Percentiles rank a stretch among this genome's conserved stretches.
These are phyloP conservation scores for Zhuqinia jingwanae DNA, from an alignment of 2,888 invertebrate genomes.

Conservation along the genomic window DNA sequence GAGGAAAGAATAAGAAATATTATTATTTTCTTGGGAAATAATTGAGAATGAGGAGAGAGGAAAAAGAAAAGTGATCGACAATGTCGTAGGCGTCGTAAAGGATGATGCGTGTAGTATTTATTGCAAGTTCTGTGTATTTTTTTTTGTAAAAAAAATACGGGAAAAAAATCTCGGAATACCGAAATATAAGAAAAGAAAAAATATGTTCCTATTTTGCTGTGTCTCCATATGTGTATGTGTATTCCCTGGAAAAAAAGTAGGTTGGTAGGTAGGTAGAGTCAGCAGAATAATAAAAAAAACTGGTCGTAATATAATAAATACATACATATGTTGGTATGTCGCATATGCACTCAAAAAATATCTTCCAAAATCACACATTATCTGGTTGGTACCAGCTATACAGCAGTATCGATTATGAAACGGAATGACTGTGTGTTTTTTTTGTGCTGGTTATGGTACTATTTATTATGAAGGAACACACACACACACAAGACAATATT, in stretches of 20 bases:
- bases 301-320: not conserved
- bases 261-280: not conserved
- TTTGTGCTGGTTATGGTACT: not conserved
- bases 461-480: not conserved
- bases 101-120: too few relatives aligned
- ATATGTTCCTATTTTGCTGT: not conserved
- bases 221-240: too few relatives aligned
- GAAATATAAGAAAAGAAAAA: not conserved
- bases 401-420: conserved; percentile 34
- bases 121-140: too few relatives aligned
- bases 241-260: not conserved
- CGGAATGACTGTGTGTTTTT: conserved; percentile 17
- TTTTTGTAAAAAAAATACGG: too few relatives aligned
- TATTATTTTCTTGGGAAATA: not conserved
- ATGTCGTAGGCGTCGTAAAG: not conserved
- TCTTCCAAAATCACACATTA: too few relatives aligned
- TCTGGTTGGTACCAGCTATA: not conserved
- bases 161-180: conserved; percentile 24
- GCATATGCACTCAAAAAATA: too few relatives aligned
- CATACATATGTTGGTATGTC: not conserved
- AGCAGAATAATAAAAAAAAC: not conserved
- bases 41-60: not conserved
- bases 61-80: not conserved
- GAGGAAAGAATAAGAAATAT: not conserved
- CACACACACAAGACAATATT: not conserved